Conservation (phyloP, 2,888 invertebrate genomes). For the Phanerotoma sp. region DNA sequence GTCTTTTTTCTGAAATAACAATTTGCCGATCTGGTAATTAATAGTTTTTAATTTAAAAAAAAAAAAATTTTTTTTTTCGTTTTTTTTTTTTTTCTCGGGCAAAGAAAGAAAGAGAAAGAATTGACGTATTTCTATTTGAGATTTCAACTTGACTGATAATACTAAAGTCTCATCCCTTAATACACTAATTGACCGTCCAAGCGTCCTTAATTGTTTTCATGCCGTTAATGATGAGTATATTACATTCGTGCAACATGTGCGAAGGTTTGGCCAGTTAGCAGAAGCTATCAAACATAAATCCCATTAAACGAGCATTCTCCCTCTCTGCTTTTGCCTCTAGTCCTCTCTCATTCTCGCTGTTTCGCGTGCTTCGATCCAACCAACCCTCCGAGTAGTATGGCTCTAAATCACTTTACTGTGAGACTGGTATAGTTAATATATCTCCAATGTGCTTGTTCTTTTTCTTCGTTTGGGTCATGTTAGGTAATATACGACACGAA, state of each 20-base stretch:
- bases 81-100: neutral
- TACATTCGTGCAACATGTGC: conserved; percentile 32
- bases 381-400: conserved; percentile 13
- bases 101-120: neutral
- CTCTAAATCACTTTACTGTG: conserved; percentile 30
- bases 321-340: conserved; percentile 3
- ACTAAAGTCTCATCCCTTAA: conserved; percentile 5
- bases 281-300: conserved; percentile 32
- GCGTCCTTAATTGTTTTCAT: conserved; percentile 31
- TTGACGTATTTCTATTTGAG: neutral
- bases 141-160: conserved; percentile 15
- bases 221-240: conserved; percentile 31
- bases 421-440: conserved; percentile 20
- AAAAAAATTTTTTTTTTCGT: neutral
- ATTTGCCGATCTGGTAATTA: no score
- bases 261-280: conserved; percentile 27
- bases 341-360: conserved; percentile 12
- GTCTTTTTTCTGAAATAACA: no score
- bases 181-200: conserved; percentile 7
- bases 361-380: conserved; percentile 29
- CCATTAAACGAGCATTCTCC: conserved; percentile 30
- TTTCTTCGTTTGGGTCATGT: conserved; percentile 1
- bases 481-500: conserved; percentile 20
- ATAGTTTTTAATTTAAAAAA: neutral
- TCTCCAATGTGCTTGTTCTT: conserved; percentile 9